Base-by-base conservation (phyloP, 2,888 invertebrate genomes). In the Pantelozetes paolii region DNA sequence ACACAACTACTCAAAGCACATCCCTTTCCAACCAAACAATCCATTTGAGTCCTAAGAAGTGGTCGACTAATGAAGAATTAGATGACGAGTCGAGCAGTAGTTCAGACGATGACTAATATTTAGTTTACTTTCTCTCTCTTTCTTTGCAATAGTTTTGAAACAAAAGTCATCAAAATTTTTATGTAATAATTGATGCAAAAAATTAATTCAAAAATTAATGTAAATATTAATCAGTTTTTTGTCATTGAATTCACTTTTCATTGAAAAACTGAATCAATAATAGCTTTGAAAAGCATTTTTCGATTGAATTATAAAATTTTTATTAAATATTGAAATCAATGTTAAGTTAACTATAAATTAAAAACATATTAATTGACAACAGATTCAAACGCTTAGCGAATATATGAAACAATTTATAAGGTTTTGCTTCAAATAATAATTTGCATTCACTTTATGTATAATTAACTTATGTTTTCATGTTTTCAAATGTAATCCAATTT, bases 31-130 rank as follows among this genome's bases (percentile, higher is more conserved):
- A 62, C 18, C 62, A 62, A 62, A 30, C 62, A 5, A 62, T 62
- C 30, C 30, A 62, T 30, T 62, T 62, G 26, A 62, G 62, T 62
- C 62, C 62, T 62, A 62, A 62, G 32, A 62, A 62, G 32, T 32
- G 30, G 62, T 18, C 62, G 32, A 62, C 32, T 30, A 32, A 6
- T 32, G 62, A 62, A 13, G 62, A 28, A 2, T 62, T 62, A 15
- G 62, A 62, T 15, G 62, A 62, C 18, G 62, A 62, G 62, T 62
- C 62, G 30, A 62, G 30, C 62, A 62, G 62, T 26, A 62, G 62
- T 62, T 62, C 62, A 62, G 62, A 62, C 26, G 62, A 62, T 15
- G 62, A 62, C 30, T 62, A 30, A 62, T 26, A 45, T 45, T 45
- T 45, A 26, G 54, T 26, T 20, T 6, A 8, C 3, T 62, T 59